Percentiles rank a stretch among this genome's conserved stretches.
These are phyloP conservation scores for Raja brachyura DNA, from an alignment of 2,113 vertebrate genomes.

Conservation along the genomic window DNA sequence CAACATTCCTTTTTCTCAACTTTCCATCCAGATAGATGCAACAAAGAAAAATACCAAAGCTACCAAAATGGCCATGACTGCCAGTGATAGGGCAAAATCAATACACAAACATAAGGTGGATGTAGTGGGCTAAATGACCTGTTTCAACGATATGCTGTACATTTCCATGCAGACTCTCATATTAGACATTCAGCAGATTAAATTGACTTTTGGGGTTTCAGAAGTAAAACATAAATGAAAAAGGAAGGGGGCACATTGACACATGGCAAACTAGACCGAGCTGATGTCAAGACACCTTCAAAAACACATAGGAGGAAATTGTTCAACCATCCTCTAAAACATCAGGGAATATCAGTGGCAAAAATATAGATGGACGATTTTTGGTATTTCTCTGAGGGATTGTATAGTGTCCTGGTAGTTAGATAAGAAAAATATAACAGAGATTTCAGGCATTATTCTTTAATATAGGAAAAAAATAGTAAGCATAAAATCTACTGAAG, in stretches of 20 bases:
- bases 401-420: background rate
- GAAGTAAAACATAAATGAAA: background rate
- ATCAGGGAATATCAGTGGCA: background rate
- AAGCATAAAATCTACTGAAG: slow-evolving; percentile 3
- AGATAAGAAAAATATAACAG: background rate
- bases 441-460: background rate
- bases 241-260: background rate
- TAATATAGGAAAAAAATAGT: background rate
- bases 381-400: background rate
- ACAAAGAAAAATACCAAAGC: background rate
- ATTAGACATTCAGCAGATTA: background rate
- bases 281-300: background rate
- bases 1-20: background rate
- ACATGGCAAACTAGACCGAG: background rate
- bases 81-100: background rate
- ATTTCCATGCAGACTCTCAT: background rate
- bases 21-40: background rate
- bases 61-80: background rate
- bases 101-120: background rate
- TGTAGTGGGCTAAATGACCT: no score
- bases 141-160: no score
- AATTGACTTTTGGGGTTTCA: background rate
- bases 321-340: background rate
- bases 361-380: background rate
- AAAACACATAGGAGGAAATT: background rate